Evolutionary conservation across 2,888 invertebrate species (phyloP).

Genomic region (Andrena haemorrhoa): DNA sequence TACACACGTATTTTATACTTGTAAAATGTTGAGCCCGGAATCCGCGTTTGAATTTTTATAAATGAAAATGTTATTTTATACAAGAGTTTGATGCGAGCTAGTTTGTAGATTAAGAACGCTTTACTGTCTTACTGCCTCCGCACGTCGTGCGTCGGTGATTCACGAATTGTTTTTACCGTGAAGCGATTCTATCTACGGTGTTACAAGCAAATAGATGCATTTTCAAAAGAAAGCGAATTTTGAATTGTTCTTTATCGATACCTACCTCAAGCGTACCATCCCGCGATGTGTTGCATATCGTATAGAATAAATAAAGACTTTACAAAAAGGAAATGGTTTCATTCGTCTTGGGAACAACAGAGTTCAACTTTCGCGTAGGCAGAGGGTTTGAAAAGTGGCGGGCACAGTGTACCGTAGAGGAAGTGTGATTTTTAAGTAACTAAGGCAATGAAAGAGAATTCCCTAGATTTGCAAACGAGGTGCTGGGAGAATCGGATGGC

Average conservation of each 20-base stretch:
- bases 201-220: constrained; percentile 36
- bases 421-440: neutral
- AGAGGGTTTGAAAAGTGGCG: constrained; percentile 11
- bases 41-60: constrained; percentile 44
- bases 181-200: constrained; percentile 14
- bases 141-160: constrained; percentile 14
- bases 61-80: constrained; percentile 49
- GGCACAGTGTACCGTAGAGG: neutral
- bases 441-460: constrained; percentile 19
- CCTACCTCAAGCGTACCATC: constrained; percentile 14
- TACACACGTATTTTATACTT: constrained; percentile 15
- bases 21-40: constrained; percentile 4
- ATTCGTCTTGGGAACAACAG: neutral
- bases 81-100: constrained; percentile 40
- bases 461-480: constrained; percentile 18
- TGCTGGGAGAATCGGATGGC: constrained; percentile 5
- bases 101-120: constrained; percentile 39
- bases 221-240: constrained; percentile 17
- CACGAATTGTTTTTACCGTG: neutral
- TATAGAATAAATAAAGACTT: constrained; percentile 24
- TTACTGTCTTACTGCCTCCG: constrained; percentile 27
- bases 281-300: constrained; percentile 3
- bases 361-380: neutral
- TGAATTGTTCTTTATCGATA: constrained; percentile 6
- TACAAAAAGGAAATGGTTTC: neutral